Conservation (phyloP, 23 tunicate species). For the Clavelina lepadiformis region DNA sequence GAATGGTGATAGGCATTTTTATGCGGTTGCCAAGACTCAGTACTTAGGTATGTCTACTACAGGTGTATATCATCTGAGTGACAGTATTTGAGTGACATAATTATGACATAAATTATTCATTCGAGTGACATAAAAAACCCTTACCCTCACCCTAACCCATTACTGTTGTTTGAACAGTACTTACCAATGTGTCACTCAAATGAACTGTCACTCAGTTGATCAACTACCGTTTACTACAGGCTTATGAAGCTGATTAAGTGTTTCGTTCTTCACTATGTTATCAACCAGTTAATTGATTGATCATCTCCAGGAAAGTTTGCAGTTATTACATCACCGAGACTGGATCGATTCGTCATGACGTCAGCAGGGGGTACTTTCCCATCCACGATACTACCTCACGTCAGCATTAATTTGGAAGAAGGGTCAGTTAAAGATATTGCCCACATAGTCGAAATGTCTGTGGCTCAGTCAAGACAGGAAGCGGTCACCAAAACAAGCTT, state of each 20-base stretch:
- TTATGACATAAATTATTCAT: too few relatives aligned
- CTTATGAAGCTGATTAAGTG: too few relatives aligned
- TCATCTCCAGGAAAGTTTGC: constrained; percentile 70
- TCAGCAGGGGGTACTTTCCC: constrained; percentile 58
- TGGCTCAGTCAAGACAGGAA: constrained; percentile 23
- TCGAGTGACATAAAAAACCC: too few relatives aligned
- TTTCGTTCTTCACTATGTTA: too few relatives aligned
- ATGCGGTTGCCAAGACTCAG: constrained; percentile 66
- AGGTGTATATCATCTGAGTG: too few relatives aligned
- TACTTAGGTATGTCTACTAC: constrained; percentile 57
- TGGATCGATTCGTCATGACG: constrained; percentile 72
- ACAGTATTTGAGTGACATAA: too few relatives aligned
- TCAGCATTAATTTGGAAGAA: constrained; percentile 30
- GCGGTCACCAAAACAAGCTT: constrained; percentile 37
- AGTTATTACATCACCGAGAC: constrained; percentile 53
- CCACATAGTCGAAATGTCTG: constrained; percentile 54
- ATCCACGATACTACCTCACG: constrained; percentile 47
- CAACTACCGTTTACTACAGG: too few relatives aligned
- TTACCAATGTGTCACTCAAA: too few relatives aligned
- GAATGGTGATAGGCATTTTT: constrained; percentile 54
- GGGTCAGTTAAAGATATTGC: constrained; percentile 17
- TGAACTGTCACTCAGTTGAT: too few relatives aligned
- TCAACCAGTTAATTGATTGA: too few relatives aligned
- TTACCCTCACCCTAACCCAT: too few relatives aligned
- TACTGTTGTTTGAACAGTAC: too few relatives aligned